phyloP scores from a whole-genome alignment of 2,113 vertebrate species.

The Trachemys scripta region DNA sequence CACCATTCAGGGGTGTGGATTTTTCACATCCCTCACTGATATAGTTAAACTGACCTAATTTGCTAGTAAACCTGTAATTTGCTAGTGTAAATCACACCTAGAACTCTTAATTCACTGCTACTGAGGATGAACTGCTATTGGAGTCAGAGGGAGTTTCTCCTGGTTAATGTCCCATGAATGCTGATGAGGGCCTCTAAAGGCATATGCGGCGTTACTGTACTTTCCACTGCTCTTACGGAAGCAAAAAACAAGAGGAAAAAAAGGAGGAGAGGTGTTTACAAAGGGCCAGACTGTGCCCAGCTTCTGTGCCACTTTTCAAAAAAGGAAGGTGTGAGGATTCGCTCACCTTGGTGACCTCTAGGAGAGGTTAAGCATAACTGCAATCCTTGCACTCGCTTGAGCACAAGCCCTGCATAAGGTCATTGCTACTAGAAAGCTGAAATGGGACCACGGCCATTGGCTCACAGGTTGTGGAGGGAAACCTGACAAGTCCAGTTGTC shows the following conservation, averaged over 20 bases:
- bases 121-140: not conserved
- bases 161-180: not conserved
- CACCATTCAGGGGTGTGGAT: not conserved
- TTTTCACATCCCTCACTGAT: not conserved
- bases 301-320: not conserved
- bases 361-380: not conserved
- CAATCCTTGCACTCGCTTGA: not conserved
- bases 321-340: not conserved
- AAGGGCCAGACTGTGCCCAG: not conserved
- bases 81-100: not conserved
- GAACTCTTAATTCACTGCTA: not conserved
- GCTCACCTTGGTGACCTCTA: not conserved
- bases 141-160: not conserved
- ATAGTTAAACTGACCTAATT: not conserved
- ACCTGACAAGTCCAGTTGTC: not conserved
- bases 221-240: not conserved
- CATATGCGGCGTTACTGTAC: accelerated
- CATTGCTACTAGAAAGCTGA: not conserved
- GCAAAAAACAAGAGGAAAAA: accelerated
- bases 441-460: not conserved
- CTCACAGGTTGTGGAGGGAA: not conserved
- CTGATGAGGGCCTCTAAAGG: accelerated
- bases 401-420: not conserved
- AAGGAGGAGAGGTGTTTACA: accelerated
- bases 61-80: too few relatives aligned